phyloP scores from a whole-genome alignment of 2,888 invertebrate genomes.

The Augiades crinisus region DNA sequence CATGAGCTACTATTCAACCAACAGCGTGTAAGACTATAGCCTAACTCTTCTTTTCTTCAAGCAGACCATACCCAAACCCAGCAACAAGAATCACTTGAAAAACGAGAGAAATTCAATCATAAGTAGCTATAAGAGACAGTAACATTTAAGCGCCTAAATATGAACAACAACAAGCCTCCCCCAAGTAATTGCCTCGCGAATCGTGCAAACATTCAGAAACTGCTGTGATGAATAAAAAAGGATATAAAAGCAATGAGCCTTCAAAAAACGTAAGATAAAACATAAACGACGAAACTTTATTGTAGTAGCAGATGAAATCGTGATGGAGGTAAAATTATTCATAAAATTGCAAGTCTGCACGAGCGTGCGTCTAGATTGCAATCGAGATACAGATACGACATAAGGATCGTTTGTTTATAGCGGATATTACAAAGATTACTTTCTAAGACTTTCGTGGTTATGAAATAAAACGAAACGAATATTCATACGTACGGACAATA shows the following conservation, averaged over 20 bases:
- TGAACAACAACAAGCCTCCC: slow-evolving; percentile 6
- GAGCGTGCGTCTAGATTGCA: slow-evolving; percentile 17
- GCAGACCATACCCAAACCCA: too few relatives aligned
- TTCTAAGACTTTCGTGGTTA: background rate
- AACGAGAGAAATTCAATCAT: too few relatives aligned
- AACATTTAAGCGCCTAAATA: background rate
- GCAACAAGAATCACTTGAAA: too few relatives aligned
- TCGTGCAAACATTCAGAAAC: slow-evolving; percentile 25
- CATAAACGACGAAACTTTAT: slow-evolving; percentile 21
- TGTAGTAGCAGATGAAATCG: slow-evolving; percentile 27
- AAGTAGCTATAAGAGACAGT: too few relatives aligned
- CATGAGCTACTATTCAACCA: too few relatives aligned
- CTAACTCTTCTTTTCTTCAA: too few relatives aligned
- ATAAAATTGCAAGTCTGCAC: slow-evolving; percentile 22
- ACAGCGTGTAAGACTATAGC: too few relatives aligned
- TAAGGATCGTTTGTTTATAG: slow-evolving; percentile 11
- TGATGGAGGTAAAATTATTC: slow-evolving; percentile 27
- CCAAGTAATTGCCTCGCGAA: slow-evolving; percentile 9
- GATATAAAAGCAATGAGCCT: slow-evolving; percentile 7
- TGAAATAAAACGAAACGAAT: slow-evolving; percentile 1
- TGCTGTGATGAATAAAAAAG: slow-evolving; percentile 24
- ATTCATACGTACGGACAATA: slow-evolving; percentile 1
- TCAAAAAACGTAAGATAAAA: slow-evolving; percentile 21
- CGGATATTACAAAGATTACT: slow-evolving; percentile 1
- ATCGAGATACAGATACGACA: slow-evolving; percentile 18